These are phyloP conservation scores for Alcis repandata DNA, from an alignment of 2,888 invertebrate species.

Conservation along the genomic window DNA sequence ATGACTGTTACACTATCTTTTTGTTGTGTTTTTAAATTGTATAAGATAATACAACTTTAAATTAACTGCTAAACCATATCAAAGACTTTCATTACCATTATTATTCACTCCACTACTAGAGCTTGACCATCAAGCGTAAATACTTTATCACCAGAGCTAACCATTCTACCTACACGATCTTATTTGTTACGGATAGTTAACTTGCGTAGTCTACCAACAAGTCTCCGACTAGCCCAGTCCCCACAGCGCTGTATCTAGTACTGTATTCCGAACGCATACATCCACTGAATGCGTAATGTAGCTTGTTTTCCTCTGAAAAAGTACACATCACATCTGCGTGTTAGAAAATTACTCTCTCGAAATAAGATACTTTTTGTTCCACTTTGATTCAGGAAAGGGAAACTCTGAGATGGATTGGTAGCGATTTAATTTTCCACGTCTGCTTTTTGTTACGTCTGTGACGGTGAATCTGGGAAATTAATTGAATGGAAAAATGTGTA, in stretches of 20 bases:
- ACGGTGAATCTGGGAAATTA: slow-evolving; percentile 32
- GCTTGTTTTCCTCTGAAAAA: slow-evolving; percentile 5
- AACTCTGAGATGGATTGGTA: slow-evolving; percentile 41
- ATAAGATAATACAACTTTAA: no score
- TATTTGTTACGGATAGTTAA: no score
- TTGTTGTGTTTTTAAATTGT: no score
- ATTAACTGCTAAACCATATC: no score
- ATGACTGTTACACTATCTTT: no score
- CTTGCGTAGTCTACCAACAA: background rate
- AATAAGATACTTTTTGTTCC: slow-evolving; percentile 24
- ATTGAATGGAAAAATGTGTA: slow-evolving; percentile 24
- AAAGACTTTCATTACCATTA: no score
- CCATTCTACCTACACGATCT: no score
- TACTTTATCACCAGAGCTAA: no score
- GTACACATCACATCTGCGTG: slow-evolving; percentile 26
- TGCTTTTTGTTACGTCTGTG: slow-evolving; percentile 41
- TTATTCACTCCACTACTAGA: no score
- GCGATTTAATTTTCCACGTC: slow-evolving; percentile 48
- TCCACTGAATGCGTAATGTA: slow-evolving; percentile 19
- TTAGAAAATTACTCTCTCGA: slow-evolving; percentile 38
- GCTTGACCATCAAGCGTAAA: no score
- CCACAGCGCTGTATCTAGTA: slow-evolving; percentile 1
- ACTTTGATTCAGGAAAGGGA: slow-evolving; percentile 32
- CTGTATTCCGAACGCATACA: background rate
- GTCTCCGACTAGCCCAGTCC: no score